Percentiles rank a stretch among this genome's conserved stretches.
Evolutionary conservation across 2,113 vertebrate species (phyloP).

Genomic region (Leptobrachium leishanense): DNA sequence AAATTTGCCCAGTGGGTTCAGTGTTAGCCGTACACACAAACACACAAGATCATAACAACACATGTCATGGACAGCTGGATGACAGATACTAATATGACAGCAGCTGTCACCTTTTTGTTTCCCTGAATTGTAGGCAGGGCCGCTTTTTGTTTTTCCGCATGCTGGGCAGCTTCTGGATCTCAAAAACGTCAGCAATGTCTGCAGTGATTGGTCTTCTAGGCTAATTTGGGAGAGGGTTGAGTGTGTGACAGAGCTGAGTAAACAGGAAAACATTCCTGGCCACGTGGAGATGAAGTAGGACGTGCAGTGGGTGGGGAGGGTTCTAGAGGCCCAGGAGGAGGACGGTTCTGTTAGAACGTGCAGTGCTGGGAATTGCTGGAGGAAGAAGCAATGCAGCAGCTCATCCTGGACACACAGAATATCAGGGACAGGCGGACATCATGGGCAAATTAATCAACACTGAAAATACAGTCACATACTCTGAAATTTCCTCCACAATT

Average conservation of each 20-base stretch:
- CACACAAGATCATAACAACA: neutral
- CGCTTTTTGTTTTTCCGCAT: slow-evolving; percentile 23
- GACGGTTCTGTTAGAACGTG: slow-evolving; percentile 10
- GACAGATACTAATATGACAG: neutral
- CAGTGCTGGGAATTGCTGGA: slow-evolving; percentile 2
- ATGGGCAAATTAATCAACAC: neutral
- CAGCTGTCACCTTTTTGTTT: slow-evolving; percentile 34
- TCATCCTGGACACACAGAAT: neutral
- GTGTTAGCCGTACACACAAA: neutral
- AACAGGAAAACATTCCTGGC: slow-evolving; percentile 66
- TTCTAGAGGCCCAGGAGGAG: neutral
- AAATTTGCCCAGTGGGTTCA: too few relatives aligned
- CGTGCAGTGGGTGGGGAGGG: slow-evolving; percentile 17
- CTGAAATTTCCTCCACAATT: too few relatives aligned
- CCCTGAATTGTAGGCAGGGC: slow-evolving; percentile 7
- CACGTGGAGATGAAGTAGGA: slow-evolving; percentile 53
- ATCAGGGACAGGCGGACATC: neutral
- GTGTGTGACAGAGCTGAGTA: slow-evolving; percentile 52
- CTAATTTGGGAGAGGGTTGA: slow-evolving; percentile 11
- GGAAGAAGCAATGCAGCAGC: slow-evolving; percentile 4
- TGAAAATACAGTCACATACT: neutral
- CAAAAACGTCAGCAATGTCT: slow-evolving; percentile 19
- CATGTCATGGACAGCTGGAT: too few relatives aligned
- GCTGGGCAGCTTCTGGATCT: slow-evolving; percentile 19
- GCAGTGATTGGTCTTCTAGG: slow-evolving; percentile 20